Evolutionary conservation across 2,113 vertebrate species (phyloP), one percentile per base, ranked within the genome.

Genomic region (Carettochelys insculpta): DNA sequence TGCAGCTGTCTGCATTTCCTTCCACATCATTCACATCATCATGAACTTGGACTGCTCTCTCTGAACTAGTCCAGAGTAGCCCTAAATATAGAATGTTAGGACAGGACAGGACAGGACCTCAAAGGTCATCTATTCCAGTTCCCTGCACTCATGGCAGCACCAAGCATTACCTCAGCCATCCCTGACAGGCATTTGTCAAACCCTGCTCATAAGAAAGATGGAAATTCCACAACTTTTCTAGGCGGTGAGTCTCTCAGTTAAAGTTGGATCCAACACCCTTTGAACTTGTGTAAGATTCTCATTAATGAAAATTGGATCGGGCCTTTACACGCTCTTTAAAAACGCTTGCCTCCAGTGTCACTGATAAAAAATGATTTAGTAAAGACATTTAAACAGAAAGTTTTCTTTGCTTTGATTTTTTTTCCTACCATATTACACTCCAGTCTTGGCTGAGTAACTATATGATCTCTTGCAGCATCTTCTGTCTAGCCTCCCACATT

Each of bases 351-450:
- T 85, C 11, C 22, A 71, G 4, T 34, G 53, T 38, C 11, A 50
- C 58, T 82, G 77, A 50, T 47, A 68, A 87, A 65, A 17, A 52
- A 22, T 58, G 27, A 71, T n/a, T 71, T n/a, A 34, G 12, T 61
- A 41, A 83, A n/a, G 43, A 77, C 41, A 82, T 80, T 65, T 58
- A 17, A 89, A 14, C 47, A 92, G 76, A 87, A 83, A 61, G 4
- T 25, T 89, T 85, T 92, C 25, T 81, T n/a, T 50, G 48, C 48
- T 50, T 50, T 50, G 11, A 27, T 50, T 29, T n/a, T n/a, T n/a
- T n/a, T n/a, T n/a, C n/a, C 31, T 2, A 1, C 7, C 11, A 27
- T 8, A 8, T 12, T 79, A 3, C 11, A 38, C 8, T 47, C 3
- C 77, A 76, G 68, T 34, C 6, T 90, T 56, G 53, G 13, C 41